phyloP scores from a whole-genome alignment of 2,113 vertebrate species.

The Bostrychus sinensis region DNA sequence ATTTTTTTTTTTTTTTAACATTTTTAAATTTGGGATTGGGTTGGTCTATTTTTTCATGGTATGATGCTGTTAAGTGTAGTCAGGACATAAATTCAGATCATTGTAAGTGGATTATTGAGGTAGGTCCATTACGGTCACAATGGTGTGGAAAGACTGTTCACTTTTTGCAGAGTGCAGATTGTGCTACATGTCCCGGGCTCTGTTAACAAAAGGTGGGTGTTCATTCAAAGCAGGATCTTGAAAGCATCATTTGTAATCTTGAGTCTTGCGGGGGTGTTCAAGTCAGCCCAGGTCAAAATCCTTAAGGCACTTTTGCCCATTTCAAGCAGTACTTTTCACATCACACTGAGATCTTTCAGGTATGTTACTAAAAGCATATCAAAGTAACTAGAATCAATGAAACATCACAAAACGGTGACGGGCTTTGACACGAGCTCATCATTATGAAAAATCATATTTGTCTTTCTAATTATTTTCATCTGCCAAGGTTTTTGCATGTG shows the following conservation, averaged over 20 bases:
- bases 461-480: constrained; percentile 25
- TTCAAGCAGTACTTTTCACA: neutral
- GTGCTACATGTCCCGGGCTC: neutral
- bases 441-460: constrained; percentile 21
- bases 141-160: neutral
- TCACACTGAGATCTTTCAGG: constrained; percentile 3
- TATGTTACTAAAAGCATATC: constrained; percentile 2
- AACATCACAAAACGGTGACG: constrained; percentile 30
- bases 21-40: too few relatives aligned
- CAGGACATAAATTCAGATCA: neutral
- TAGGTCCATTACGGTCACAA: neutral
- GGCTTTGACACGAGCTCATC: constrained; percentile 25
- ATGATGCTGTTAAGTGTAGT: too few relatives aligned
- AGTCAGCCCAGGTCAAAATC: neutral
- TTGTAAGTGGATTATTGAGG: neutral
- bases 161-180: neutral
- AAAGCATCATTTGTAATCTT: neutral
- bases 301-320: neutral
- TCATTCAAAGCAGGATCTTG: neutral
- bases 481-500: constrained; percentile 19
- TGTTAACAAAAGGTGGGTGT: neutral
- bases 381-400: neutral
- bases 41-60: too few relatives aligned
- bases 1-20: too few relatives aligned
- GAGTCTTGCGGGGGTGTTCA: neutral